Evolutionary conservation across 2,113 vertebrate genomes (phyloP), one percentile per base, ranked within the genome.

Genomic region (Scalopus aquaticus): DNA sequence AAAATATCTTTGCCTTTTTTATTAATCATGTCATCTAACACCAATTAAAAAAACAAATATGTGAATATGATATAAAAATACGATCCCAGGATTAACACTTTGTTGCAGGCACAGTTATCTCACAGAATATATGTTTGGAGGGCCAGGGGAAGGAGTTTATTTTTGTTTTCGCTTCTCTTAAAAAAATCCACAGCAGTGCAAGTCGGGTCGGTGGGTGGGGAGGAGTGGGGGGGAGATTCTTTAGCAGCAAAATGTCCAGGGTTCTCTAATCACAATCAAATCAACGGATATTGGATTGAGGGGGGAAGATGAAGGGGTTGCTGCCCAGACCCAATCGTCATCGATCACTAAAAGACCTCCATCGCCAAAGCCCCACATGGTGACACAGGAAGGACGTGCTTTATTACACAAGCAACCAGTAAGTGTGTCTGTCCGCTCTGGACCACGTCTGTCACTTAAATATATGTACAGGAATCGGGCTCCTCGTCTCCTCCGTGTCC

Each of bases 241-340:
- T 98, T 98, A 98, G 98, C 98, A 98, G 98, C 98, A 98, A 98
- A 98, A 98, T 97, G 98, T 98, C 98, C 98, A 96, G 97, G 94
- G 96, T 98, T 98, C 96, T 98, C 97, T 98, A 98, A 98, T 97
- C 98, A 98, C 98, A 98, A 98, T 98, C 98, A 98, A 98, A 98
- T 98, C 97, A 98, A 98, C 76, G 95, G 98, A 97, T 97, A 97
- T 65, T 93, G 98, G 98, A 95, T 88, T 96, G 15, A 17, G 15
- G 37, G 15, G 60, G 96, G 88, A 97, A 95, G 96, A 93, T 91
- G 96, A 96, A 96, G 95, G 91, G 97, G 96, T 80, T 90, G 97
- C 98, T 97, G 98, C 98, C 98, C 97, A 97, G 97, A 97, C 98
- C 97, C 96, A 95, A 73, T 86, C 4, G 42, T 96, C 94, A 97